These are phyloP conservation scores for Pithys albifrons DNA, from an alignment of 2,113 vertebrate species.

Conservation along the genomic window DNA sequence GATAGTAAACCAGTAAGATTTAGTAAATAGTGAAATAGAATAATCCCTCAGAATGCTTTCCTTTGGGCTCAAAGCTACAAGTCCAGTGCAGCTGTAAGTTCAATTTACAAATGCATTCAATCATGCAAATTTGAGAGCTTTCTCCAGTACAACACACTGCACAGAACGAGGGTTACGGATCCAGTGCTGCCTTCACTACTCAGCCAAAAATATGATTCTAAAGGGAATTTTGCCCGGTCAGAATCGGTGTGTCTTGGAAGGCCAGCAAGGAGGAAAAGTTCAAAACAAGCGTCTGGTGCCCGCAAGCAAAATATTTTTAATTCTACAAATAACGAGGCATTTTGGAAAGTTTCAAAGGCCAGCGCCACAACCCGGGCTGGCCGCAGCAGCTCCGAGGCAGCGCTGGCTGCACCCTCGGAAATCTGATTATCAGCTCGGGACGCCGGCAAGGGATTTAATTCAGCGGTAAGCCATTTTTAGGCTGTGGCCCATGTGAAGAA, in stretches of 20 bases:
- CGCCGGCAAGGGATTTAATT: background rate
- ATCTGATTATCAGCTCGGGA: background rate
- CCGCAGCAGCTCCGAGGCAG: background rate
- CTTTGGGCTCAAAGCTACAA: background rate
- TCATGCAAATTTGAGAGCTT: background rate
- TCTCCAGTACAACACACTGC: background rate
- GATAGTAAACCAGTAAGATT: background rate
- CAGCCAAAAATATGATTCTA: background rate
- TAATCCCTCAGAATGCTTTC: background rate
- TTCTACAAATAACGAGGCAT: background rate
- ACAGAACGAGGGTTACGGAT: background rate
- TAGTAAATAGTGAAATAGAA: background rate
- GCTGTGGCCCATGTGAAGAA: background rate
- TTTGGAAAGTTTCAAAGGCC: background rate
- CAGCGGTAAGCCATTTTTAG: background rate
- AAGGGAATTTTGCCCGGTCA: background rate
- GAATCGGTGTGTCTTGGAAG: background rate
- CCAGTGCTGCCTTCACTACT: background rate
- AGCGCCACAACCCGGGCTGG: rapidly evolving
- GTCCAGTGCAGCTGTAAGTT: background rate
- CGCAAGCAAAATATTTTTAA: background rate
- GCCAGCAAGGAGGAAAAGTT: background rate
- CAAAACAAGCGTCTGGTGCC: background rate
- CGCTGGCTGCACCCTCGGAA: background rate
- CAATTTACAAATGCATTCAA: background rate